Percentiles rank a stretch among this genome's conserved stretches.
These are phyloP conservation scores for Pterocles burchelli DNA, from an alignment of 2,113 vertebrate genomes.

Conservation along the genomic window DNA sequence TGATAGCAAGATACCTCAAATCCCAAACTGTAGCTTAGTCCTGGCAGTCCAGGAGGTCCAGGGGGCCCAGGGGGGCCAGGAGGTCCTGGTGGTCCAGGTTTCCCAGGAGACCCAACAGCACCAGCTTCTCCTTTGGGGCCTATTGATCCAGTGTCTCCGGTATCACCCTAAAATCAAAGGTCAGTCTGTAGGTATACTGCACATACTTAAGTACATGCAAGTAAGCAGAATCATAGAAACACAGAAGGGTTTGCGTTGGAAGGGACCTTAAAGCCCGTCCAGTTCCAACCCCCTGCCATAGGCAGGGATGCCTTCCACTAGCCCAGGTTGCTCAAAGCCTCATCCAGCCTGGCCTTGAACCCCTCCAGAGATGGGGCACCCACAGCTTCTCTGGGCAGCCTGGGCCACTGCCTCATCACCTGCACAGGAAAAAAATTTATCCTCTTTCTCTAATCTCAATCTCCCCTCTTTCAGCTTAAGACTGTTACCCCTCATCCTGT, in stretches of 20 bases:
- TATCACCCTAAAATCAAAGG: slow-evolving; percentile 82
- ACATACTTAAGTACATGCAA: not conserved
- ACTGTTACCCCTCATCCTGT: too few relatives aligned
- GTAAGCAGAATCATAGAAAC: not conserved
- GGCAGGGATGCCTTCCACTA: not conserved
- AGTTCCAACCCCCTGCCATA: not conserved
- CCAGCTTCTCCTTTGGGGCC: slow-evolving; percentile 83
- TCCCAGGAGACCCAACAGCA: slow-evolving; percentile 79
- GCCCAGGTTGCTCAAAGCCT: not conserved
- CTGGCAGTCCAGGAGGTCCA: slow-evolving; percentile 55
- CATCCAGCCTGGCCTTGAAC: not conserved
- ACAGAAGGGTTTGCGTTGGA: not conserved
- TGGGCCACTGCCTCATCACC: too few relatives aligned
- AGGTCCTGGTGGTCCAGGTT: slow-evolving; percentile 78
- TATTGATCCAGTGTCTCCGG: slow-evolving; percentile 79
- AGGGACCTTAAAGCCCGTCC: not conserved
- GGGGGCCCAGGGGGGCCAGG: slow-evolving; percentile 85
- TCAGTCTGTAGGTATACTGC: not conserved
- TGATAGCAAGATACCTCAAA: slow-evolving; percentile 79
- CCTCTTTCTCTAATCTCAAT: too few relatives aligned
- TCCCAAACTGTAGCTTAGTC: slow-evolving; percentile 73
- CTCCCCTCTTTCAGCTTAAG: too few relatives aligned
- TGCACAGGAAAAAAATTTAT: too few relatives aligned
- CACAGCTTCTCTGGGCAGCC: too few relatives aligned
- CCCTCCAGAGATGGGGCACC: too few relatives aligned